Percentiles rank a stretch among this genome's conserved stretches.
Conservation (phyloP, 2,888 invertebrate genomes). For the Chrysopilus asiliformis region DNA sequence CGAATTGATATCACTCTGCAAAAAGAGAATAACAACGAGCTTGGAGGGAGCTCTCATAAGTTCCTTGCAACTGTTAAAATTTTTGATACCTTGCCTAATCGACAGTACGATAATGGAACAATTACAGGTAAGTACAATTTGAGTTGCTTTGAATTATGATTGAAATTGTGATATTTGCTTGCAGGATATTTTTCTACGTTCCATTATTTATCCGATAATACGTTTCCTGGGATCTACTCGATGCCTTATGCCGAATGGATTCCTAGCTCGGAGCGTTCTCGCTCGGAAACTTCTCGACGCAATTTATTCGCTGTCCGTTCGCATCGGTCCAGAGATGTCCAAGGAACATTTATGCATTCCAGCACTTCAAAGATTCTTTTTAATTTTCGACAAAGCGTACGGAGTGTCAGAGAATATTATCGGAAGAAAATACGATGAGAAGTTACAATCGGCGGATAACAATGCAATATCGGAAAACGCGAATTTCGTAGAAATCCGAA, state of each 20-base stretch:
- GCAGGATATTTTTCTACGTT: constrained; percentile 73
- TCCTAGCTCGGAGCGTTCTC: constrained; percentile 56
- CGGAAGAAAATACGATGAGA: constrained; percentile 1
- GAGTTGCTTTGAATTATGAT: too few relatives aligned
- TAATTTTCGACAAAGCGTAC: constrained; percentile 60
- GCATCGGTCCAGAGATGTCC: constrained; percentile 67
- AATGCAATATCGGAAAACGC: constrained; percentile 22
- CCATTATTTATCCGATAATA: constrained; percentile 71
- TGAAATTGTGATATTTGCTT: too few relatives aligned
- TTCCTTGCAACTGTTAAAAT: constrained; percentile 64
- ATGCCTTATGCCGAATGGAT: constrained; percentile 70
- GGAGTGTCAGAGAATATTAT: constrained; percentile 26
- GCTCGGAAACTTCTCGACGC: constrained; percentile 72
- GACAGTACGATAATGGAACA: constrained; percentile 80
- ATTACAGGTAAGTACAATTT: constrained; percentile 48
- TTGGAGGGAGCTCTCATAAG: constrained; percentile 83
- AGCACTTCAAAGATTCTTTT: constrained; percentile 59
- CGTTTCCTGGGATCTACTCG: constrained; percentile 67
- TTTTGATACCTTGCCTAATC: constrained; percentile 66
- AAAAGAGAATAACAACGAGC: constrained; percentile 64
- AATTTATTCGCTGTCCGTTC: constrained; percentile 61
- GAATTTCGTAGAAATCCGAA: constrained; percentile 43
- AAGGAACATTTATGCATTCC: constrained; percentile 58
- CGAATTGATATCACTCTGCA: constrained; percentile 68
- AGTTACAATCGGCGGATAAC: constrained; percentile 18